Evolutionary conservation across 2,113 vertebrate species (phyloP).

Genomic region (Jaculus jaculus): DNA sequence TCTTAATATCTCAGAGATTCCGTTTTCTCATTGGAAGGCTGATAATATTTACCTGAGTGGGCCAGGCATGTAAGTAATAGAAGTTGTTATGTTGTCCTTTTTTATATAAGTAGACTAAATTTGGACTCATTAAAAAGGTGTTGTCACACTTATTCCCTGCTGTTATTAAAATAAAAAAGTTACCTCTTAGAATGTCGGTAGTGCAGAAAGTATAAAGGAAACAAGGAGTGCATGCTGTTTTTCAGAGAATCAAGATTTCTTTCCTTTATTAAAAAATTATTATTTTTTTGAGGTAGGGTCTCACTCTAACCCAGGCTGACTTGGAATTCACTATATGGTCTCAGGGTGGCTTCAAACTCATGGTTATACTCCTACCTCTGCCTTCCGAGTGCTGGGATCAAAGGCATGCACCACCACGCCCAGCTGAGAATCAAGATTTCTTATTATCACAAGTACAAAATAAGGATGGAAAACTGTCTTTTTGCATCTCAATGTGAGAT

Average conservation of each 20-base stretch:
- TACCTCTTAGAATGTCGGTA: background rate
- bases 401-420: too few relatives aligned
- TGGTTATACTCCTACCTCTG: too few relatives aligned
- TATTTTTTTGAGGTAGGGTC: too few relatives aligned
- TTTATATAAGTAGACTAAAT: conserved; percentile 51
- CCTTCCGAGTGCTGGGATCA: too few relatives aligned
- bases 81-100: conserved; percentile 36
- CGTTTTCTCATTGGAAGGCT: conserved; percentile 2
- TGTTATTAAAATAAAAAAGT: conserved; percentile 40
- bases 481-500: background rate
- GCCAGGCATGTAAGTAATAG: background rate
- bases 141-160: conserved; percentile 55
- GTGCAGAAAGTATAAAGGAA: conserved; percentile 18
- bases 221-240: background rate
- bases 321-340: too few relatives aligned
- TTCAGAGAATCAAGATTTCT: conserved; percentile 30
- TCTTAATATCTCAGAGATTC: conserved; percentile 14
- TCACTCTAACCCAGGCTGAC: too few relatives aligned
- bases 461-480: background rate
- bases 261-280: too few relatives aligned
- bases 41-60: background rate
- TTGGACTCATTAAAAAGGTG: conserved; percentile 59
- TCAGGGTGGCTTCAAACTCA: too few relatives aligned
- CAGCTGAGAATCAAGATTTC: too few relatives aligned
- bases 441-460: background rate